These are phyloP conservation scores for Myripristis murdjan DNA, from an alignment of 2,797 vertebrate species.

Conservation along the genomic window DNA sequence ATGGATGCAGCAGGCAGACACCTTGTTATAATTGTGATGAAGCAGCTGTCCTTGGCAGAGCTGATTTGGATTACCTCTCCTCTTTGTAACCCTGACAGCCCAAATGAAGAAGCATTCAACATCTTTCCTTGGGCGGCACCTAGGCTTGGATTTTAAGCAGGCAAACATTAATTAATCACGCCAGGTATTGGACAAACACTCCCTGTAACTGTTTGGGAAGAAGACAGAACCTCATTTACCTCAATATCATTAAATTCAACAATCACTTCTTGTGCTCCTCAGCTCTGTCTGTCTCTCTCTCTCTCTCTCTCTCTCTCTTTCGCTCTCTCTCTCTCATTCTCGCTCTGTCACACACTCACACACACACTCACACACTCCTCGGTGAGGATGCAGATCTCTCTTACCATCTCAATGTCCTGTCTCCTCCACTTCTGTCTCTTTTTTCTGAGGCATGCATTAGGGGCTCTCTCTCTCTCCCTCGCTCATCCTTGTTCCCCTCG, in stretches of 20 bases:
- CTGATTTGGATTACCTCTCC: conserved; percentile 81
- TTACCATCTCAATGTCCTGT: conserved; percentile 17
- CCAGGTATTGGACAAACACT: conserved; percentile 55
- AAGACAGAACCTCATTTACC: conserved; percentile 55
- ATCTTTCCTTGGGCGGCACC: conserved; percentile 59
- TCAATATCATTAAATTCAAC: conserved; percentile 44
- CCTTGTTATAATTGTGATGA: conserved; percentile 83
- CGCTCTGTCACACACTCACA: conserved; percentile 11
- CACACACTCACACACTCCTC: neutral
- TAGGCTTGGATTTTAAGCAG: conserved; percentile 55
- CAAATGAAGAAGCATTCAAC: conserved; percentile 82
- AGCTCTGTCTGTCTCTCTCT: conserved; percentile 4
- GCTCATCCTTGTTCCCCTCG: conserved; percentile 44
- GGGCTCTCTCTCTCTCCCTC: conserved; percentile 40
- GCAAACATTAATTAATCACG: conserved; percentile 81
- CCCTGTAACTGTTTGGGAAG: conserved; percentile 52
- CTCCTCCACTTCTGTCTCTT: conserved; percentile 19
- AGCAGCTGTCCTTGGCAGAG: conserved; percentile 77
- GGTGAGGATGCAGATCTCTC: conserved; percentile 27
- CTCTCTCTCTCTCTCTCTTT: conserved; percentile 14
- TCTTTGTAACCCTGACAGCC: conserved; percentile 79
- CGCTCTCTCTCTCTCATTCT: neutral
- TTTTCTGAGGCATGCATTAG: conserved; percentile 57
- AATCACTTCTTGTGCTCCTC: conserved; percentile 25
- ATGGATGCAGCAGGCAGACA: conserved; percentile 62